Evolutionary conservation across 2,888 invertebrate genomes (phyloP), one percentile per base, ranked within the genome.

Genomic region (Phyllotreta cruciferae): DNA sequence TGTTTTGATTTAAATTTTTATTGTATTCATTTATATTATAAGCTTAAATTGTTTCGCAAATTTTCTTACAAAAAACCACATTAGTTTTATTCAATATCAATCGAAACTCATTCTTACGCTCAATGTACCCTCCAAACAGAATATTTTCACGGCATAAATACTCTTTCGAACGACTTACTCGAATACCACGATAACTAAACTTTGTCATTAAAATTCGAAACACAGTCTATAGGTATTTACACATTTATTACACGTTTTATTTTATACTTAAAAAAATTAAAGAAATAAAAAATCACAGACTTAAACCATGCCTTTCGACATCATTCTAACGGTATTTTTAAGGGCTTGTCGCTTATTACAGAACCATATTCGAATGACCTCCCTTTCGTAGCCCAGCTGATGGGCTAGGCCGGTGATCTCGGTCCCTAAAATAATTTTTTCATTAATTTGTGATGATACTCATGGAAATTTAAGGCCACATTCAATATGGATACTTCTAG

Each of bases 351-450:
- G 87, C 83, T 98, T 98, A 84, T 98, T 98, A 84, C 98, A 98
- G 83, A 98, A 98, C 98, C 98, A 98, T 83, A 98, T 98, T 81
- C 98, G 86, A 77, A 98, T 97, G 56, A 98, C 98, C 85, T 98
- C 98, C 58, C 98, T 87, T 79, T 98, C 98, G 82, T 98, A 98
- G 71, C 97, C 97, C 62, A 98, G 83, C 80, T 96, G 95, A 79
- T 96, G 95, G 9, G 97, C 96, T 71, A 98, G 83, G 42, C 94
- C 94, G 11, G 97, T 98, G 80, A 98, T 98, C 86, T 98, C 98
- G 66, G 95, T 94, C 71, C 97, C 97, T 97, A 83, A 45, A 85
- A 24, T 24, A 24, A 24, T 24, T 24, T 24, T 24, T 3, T 24
- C 24, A 24, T 24, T 24, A 24, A 24, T 24, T 24, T 4, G 4